Base-by-base conservation (phyloP, 2,113 vertebrate genomes). In the Regulus satrapa region DNA sequence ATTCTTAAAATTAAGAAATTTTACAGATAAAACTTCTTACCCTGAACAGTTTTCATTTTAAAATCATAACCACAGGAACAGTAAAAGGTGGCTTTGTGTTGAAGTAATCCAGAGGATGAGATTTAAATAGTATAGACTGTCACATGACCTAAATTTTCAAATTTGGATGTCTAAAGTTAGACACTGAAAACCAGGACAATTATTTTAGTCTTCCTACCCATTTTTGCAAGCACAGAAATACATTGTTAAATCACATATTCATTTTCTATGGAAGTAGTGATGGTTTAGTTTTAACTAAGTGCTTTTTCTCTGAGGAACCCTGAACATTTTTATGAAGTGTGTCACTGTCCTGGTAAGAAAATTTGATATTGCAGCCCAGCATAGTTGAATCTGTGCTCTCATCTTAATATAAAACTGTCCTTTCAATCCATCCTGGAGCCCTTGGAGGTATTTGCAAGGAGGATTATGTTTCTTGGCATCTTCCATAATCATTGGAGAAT, bases 181-280 rank as follows among this genome's bases (percentile, higher is more conserved):
- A 62, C 67, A 78, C 85, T 77, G 85, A 78, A 96, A 96, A 96
- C 85, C 63, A 96, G 96, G 93, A 74, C 95, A 95, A 88, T 94
- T 96, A 96, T 97, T 97, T 97, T 94, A 41, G 92, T 95, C 96
- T 92, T 74, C 61, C 61, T 94, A 74, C 92, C 82, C 78, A 83
- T 71, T 96, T 95, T 34, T 95, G n/a, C 82, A 92, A 92, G 92
- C 89, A 84, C 78, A 67, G 72, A 94, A 94, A 75, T 93, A 58
- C 6, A 80, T 59, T 88, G 78, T 56, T 64, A 86, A 88, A 54
- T 49, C 62, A 92, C 48, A 12, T 75, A 45, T 18, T 93, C 67
- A 46, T 95, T 94, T 93, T 90, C 75, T 83, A 0, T 90, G 75
- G 66, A 77, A 74, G 78, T 88, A 85, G 63, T 74, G 75, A 71